phyloP scores from a whole-genome alignment of 2,888 invertebrate genomes.

The Campoplex capitator region DNA sequence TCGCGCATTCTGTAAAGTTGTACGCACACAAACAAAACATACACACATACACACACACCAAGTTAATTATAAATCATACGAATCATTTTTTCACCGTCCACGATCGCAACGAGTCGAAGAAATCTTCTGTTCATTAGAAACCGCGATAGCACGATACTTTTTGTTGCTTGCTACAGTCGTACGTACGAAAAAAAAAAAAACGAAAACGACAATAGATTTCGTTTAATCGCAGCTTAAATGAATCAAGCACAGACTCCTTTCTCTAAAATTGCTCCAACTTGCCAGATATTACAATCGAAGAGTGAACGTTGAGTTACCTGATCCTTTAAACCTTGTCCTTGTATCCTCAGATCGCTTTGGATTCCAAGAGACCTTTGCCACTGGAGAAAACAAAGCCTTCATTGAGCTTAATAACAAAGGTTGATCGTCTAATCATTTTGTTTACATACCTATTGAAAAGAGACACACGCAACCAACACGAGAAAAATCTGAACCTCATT shows the following conservation, averaged over 20 bases:
- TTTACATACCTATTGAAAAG: neutral
- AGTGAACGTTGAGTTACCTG: conserved; percentile 45
- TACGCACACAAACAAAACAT: conserved; percentile 4
- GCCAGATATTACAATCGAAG: neutral
- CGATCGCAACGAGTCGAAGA: conserved; percentile 45
- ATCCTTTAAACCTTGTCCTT: conserved; percentile 61
- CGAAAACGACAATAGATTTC: neutral
- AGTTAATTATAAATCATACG: conserved; percentile 34
- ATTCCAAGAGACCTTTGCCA: conserved; percentile 67
- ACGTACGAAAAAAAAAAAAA: neutral
- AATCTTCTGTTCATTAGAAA: conserved; percentile 19
- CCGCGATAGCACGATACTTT: conserved; percentile 16
- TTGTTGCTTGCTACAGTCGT: conserved; percentile 18
- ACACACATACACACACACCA: neutral
- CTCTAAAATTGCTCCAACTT: neutral
- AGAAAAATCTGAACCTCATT: conserved; percentile 31
- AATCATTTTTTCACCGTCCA: conserved; percentile 62
- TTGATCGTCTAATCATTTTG: conserved; percentile 47
- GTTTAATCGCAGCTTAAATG: conserved; percentile 32
- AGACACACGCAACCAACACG: neutral
- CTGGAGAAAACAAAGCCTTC: conserved; percentile 66
- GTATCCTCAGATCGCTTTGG: conserved; percentile 68
- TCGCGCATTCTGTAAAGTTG: conserved; percentile 44
- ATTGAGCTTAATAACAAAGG: conserved; percentile 70
- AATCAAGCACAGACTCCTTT: neutral